Percentiles rank a stretch among this genome's conserved stretches.
Conservation (phyloP, 1,140 invertebrate genomes). For the Orchesella cincta region DNA sequence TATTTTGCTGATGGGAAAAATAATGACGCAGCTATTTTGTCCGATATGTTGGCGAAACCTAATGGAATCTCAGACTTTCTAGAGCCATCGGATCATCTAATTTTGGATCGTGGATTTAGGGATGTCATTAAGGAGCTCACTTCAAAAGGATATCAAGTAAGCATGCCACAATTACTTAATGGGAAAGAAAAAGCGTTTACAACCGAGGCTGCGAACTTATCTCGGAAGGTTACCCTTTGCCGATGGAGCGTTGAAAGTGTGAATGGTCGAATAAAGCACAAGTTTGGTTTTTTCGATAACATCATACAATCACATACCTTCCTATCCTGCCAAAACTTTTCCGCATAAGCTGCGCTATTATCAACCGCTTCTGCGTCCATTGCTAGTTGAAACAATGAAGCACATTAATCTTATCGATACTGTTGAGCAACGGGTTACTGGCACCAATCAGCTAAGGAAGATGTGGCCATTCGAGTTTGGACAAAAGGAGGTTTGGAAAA, state of each 20-base stretch:
- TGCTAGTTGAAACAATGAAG: background rate
- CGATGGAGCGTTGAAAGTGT: constrained; percentile 37
- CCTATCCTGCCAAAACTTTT: background rate
- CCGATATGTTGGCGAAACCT: background rate
- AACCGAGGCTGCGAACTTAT: background rate
- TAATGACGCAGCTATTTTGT: constrained; percentile 40
- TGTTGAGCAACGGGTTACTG: background rate
- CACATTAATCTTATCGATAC: background rate
- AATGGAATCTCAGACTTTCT: background rate
- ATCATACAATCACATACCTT: background rate
- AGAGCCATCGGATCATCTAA: background rate
- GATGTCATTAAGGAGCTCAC: background rate
- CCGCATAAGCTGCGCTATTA: constrained; percentile 21
- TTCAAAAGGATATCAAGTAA: background rate
- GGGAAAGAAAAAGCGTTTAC: constrained; percentile 17
- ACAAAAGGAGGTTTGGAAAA: background rate
- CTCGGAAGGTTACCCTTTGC: constrained; percentile 19
- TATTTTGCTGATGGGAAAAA: constrained; percentile 28
- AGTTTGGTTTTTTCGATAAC: constrained; percentile 21
- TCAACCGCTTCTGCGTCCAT: constrained; percentile 14
- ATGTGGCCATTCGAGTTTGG: background rate
- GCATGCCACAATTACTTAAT: background rate
- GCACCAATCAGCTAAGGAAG: background rate
- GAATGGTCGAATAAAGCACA: constrained; percentile 35
- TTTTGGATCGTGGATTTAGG: background rate